Base-by-base conservation (phyloP, 2,888 invertebrate genomes). In the Meandrusa payeni region DNA sequence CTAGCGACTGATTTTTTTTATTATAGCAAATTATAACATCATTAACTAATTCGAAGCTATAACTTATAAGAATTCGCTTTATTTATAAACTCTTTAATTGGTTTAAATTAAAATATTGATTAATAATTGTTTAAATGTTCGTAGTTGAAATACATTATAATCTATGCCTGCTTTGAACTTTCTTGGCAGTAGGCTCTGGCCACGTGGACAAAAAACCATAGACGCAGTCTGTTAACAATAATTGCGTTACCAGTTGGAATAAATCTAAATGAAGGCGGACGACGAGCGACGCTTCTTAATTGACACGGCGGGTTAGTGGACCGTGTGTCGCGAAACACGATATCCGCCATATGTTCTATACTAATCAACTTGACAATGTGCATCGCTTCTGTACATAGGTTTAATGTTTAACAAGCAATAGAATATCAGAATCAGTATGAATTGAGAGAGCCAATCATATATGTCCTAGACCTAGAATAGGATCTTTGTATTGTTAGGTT, bases 261-360 rank as follows among this genome's bases (percentile, higher is more conserved):
- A 76, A 76, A 77, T 77, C 76, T 76, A 77, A 70, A 77, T 77
- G 65, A 75, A 69, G 59, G 54, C 59, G 54, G 55, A 53, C 59
- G 58, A 61, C 50, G 48, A 48, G 42, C 52, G 61, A 63, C 72
- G 62, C 57, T 59, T 58, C 54, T 61, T 76, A 83, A 83, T 82
- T 81, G 80, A 76, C 77, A 71, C 72, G 58, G 57, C 58, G 72
- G 72, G 73, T 74, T 72, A 77, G 66, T 76, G 74, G 76, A 71
- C 69, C 76, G 69, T 62, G 57, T 52, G 52, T 52, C 53, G 51
- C 52, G 79, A 64, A 78, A 83, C 67, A 51, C 58, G 67, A 79
- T 74, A 76, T 55, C 54, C 49, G 48, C 54, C 63, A 64, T 68
- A 55, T 65, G 65, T 62, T 59, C 57, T 39, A 44, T 46, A 60